Evolutionary conservation across 2,888 invertebrate genomes (phyloP).

Genomic region (Psylliodes chrysocephalus): DNA sequence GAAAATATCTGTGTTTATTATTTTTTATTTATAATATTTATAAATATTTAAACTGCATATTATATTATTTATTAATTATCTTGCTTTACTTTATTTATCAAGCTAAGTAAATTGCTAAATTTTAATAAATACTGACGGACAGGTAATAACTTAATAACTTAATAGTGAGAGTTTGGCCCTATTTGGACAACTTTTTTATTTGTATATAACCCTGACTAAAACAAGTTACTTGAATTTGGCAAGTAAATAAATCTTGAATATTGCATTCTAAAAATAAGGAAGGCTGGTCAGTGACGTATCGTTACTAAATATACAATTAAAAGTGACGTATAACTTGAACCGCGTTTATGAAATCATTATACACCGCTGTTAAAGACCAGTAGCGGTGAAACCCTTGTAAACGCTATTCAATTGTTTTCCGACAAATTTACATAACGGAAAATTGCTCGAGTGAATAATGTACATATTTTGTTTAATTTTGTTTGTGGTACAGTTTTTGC

Average conservation of each 20-base stretch:
- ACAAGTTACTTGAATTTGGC: too few relatives aligned
- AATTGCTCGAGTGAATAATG: neutral
- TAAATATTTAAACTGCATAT: too few relatives aligned
- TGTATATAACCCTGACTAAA: too few relatives aligned
- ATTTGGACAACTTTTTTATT: too few relatives aligned
- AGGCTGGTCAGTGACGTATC: conserved; percentile 30
- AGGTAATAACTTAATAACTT: too few relatives aligned
- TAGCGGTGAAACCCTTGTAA: conserved; percentile 4
- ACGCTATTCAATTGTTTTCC: neutral
- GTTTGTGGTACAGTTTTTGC: neutral
- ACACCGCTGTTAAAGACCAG: neutral
- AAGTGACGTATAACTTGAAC: conserved; percentile 8
- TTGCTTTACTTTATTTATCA: too few relatives aligned
- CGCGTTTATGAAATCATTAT: conserved; percentile 1
- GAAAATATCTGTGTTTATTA: too few relatives aligned
- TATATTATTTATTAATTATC: too few relatives aligned
- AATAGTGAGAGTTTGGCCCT: too few relatives aligned
- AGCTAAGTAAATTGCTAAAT: too few relatives aligned
- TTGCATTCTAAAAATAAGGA: conserved; percentile 7
- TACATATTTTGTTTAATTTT: neutral
- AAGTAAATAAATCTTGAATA: neutral
- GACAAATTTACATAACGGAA: neutral
- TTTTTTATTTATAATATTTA: too few relatives aligned
- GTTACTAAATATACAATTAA: conserved; percentile 29
- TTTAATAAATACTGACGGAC: too few relatives aligned